Conservation (phyloP, 2,113 vertebrate species). For the Indicator indicator region DNA sequence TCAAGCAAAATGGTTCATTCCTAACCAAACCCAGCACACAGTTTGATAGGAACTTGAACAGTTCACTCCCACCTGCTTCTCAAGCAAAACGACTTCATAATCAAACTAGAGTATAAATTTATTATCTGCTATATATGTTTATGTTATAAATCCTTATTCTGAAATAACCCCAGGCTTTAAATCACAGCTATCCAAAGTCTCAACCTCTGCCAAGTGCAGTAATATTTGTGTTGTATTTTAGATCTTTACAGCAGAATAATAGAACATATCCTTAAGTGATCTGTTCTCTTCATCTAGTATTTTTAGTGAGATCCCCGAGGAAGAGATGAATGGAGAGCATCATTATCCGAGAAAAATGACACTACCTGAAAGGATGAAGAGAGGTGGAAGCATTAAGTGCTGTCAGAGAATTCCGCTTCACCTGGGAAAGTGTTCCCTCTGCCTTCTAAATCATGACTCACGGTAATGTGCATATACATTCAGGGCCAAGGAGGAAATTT, state of each 20-base stretch:
- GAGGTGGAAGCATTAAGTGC: neutral
- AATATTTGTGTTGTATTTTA: neutral
- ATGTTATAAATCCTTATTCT: neutral
- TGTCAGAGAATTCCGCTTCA: neutral
- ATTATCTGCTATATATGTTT: neutral
- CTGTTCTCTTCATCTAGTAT: neutral
- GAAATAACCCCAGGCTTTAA: neutral
- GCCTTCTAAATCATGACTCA: slow-evolving; percentile 9
- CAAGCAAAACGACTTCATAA: neutral
- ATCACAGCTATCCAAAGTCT: neutral
- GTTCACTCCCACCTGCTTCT: neutral
- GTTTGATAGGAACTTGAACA: neutral
- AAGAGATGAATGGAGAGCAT: neutral
- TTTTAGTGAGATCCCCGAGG: slow-evolving; percentile 2
- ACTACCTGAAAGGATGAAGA: neutral
- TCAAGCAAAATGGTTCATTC: neutral
- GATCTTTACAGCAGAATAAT: neutral
- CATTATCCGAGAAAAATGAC: neutral
- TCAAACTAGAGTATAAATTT: neutral
- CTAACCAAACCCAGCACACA: neutral
- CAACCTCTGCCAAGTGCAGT: neutral
- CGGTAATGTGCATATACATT: neutral
- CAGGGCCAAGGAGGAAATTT: neutral
- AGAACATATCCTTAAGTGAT: neutral
- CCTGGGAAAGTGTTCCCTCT: neutral